Evolutionary conservation across 1,140 invertebrate genomes (phyloP).

Genomic region (Conus betulinus): DNA sequence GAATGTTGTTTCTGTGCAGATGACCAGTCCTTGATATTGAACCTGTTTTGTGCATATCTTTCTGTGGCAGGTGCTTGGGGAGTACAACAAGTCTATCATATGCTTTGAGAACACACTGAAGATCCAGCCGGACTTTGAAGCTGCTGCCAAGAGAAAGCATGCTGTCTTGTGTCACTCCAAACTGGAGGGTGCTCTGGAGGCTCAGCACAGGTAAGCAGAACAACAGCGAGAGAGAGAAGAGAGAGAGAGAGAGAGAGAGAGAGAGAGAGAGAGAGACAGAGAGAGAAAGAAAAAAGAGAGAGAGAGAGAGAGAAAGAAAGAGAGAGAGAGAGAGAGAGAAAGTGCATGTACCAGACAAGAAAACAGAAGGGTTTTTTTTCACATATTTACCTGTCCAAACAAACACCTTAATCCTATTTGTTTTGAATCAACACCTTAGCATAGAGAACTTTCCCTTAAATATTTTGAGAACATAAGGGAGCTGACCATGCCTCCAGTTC

Average conservation of each 20-base stretch:
- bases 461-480: too few relatives aligned
- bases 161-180: conserved; percentile 84
- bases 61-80: conserved; percentile 72
- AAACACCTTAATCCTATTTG: too few relatives aligned
- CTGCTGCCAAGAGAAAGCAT: conserved; percentile 81
- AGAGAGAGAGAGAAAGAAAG: neutral
- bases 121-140: conserved; percentile 79
- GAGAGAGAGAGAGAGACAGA: neutral
- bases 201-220: conserved; percentile 80
- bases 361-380: neutral
- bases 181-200: conserved; percentile 81
- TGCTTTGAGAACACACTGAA: conserved; percentile 85
- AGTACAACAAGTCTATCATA: conserved; percentile 78
- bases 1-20: too few relatives aligned
- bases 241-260: neutral
- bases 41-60: too few relatives aligned
- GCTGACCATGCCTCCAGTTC: too few relatives aligned
- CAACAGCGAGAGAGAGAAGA: neutral
- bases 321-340: neutral
- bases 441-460: too few relatives aligned
- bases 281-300: neutral
- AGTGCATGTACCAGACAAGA: neutral
- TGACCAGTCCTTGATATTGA: too few relatives aligned
- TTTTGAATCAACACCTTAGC: too few relatives aligned
- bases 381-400: too few relatives aligned